phyloP scores from a whole-genome alignment of 1,140 invertebrate genomes.

The Harlomillsia oculata region DNA sequence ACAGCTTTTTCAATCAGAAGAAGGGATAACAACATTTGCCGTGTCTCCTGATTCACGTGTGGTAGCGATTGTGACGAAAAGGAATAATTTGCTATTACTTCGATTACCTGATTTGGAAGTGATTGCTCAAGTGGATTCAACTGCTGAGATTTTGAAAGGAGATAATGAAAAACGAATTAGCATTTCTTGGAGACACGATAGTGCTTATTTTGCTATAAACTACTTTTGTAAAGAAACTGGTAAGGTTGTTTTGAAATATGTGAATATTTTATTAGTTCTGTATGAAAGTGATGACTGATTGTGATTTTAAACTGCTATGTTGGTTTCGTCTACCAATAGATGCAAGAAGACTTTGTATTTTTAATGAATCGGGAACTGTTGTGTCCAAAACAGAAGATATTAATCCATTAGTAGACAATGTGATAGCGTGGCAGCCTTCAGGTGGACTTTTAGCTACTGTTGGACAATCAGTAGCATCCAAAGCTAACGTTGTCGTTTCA shows the following conservation, averaged over 20 bases:
- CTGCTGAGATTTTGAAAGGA: neutral
- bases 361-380: constrained; percentile 23
- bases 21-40: constrained; percentile 28
- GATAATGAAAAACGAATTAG: neutral
- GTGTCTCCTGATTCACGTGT: constrained; percentile 32
- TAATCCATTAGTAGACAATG: neutral
- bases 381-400: constrained; percentile 26
- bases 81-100: constrained; percentile 16
- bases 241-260: constrained; percentile 6
- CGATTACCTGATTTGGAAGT: constrained; percentile 30
- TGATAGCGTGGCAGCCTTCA: constrained; percentile 26
- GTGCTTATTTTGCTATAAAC: constrained; percentile 31
- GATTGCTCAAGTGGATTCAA: constrained; percentile 10
- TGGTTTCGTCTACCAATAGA: constrained; percentile 5
- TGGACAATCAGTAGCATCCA: constrained; percentile 7
- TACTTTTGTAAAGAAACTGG: constrained; percentile 4
- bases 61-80: constrained; percentile 23
- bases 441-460: constrained; percentile 25
- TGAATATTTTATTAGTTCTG: neutral
- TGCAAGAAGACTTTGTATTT: constrained; percentile 15
- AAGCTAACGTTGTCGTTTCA: constrained; percentile 4
- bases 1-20: constrained; percentile 27
- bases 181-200: constrained; percentile 27
- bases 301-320: neutral
- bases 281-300: neutral